These are phyloP conservation scores for Pipa parva DNA, from an alignment of 2,113 vertebrate species.

Conservation along the genomic window DNA sequence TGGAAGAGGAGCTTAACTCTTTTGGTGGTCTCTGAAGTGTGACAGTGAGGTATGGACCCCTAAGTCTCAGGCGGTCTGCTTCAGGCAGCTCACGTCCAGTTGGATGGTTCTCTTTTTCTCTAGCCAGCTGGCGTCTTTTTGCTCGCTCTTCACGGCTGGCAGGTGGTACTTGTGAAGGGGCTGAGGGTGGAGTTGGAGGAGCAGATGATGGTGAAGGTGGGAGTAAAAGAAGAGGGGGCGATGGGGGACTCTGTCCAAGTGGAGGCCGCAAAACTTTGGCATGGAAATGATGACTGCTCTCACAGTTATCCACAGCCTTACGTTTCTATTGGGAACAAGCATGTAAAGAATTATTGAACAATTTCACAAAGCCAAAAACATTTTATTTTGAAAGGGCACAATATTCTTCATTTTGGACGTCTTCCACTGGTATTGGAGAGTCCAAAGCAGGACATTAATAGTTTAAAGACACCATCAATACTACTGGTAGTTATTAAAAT, in stretches of 20 bases:
- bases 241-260: slow-evolving; percentile 65
- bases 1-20: slow-evolving; percentile 80
- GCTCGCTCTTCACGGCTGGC: slow-evolving; percentile 72
- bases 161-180: slow-evolving; percentile 67
- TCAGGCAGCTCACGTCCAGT: slow-evolving; percentile 82
- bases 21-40: slow-evolving; percentile 85
- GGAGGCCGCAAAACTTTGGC: slow-evolving; percentile 72
- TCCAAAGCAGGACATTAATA: too few relatives aligned
- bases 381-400: background rate
- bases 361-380: background rate
- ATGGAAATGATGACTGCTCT: slow-evolving; percentile 58
- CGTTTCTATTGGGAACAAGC: slow-evolving; percentile 55
- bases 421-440: too few relatives aligned
- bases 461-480: too few relatives aligned
- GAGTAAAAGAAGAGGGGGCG: slow-evolving; percentile 70
- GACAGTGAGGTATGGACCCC: slow-evolving; percentile 80
- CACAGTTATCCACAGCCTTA: slow-evolving; percentile 66
- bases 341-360: background rate
- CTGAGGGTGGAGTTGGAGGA: slow-evolving; percentile 58
- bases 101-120: slow-evolving; percentile 84
- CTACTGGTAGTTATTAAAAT: too few relatives aligned
- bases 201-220: slow-evolving; percentile 66
- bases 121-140: slow-evolving; percentile 72
- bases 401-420: too few relatives aligned
- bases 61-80: slow-evolving; percentile 70